Base-by-base conservation (phyloP, 1,140 invertebrate species). In the Panagrolaimus sp. region DNA sequence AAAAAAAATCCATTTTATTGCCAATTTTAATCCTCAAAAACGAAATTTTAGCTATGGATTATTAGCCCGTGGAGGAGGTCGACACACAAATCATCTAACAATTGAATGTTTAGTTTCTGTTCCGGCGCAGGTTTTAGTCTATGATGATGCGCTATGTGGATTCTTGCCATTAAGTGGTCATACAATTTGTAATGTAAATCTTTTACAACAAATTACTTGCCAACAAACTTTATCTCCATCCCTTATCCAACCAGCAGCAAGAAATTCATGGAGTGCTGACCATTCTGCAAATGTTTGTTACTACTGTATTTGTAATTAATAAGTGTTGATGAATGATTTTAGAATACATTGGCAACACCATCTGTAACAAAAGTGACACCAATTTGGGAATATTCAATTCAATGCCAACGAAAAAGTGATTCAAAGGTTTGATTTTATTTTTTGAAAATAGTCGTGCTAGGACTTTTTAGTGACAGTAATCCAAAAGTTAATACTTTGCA, bases 201-300 rank as follows among this genome's bases (percentile, higher is more conserved):
- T 70, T 24, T 28, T 70, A 47, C 68, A 70, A 65, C 68, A 70
- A 68, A 68, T 70, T 44, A 70, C 68, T n/a, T 70, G 68, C 26
- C 68, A 70, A 55, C 68, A 70, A 55, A 70, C 68, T n/a, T 44
- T 70, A 21, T 65, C 68, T 10, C 68, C 68, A 14, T 46, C 63
- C 5, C 26, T 65, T 8, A 43, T 68, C 1, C 68, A 70, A 38
- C 68, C 68, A 2, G 43, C 63, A 1, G 55, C 46, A 17, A n/a
- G 68, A 26, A 70, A 55, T 24, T 70, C 68, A 21, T 70, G 68
- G 68, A 70, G 68, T 24, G 68, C 62, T 28, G 63, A 68, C 26
- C 64, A 64, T 68, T 55, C 63, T n/a, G 43, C 44, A 28, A 68
- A 65, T 17, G 43, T 47, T 0, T 5, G 43, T 64, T 26, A 28